phyloP scores from a whole-genome alignment of 2,797 vertebrate genomes.

The Parambassis ranga region DNA sequence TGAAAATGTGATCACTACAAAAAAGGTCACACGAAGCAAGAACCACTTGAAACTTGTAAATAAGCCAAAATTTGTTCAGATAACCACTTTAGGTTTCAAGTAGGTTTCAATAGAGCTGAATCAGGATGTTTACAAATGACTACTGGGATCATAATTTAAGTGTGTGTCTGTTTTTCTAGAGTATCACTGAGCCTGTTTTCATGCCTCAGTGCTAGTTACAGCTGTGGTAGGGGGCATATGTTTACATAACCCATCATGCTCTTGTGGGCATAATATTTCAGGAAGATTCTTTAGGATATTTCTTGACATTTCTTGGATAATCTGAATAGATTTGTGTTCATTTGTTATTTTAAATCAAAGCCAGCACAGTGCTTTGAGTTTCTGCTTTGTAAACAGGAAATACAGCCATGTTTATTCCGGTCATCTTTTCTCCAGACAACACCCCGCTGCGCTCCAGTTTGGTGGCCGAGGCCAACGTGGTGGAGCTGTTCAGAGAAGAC shows the following conservation, averaged over 20 bases:
- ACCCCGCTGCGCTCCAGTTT: constrained; percentile 87
- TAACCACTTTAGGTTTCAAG: neutral
- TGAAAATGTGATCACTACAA: neutral
- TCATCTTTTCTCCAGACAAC: constrained; percentile 71
- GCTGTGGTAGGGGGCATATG: no score
- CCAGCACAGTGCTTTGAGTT: neutral
- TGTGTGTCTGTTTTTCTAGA: neutral
- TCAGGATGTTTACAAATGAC: neutral
- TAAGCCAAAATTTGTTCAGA: neutral
- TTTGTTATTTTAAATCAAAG: neutral
- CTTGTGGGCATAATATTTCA: no score
- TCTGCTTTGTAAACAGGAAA: neutral
- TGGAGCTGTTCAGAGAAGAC: constrained; percentile 89
- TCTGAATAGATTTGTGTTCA: no score
- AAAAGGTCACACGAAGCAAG: neutral
- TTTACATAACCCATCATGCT: no score
- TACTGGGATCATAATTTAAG: neutral
- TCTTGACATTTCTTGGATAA: no score
- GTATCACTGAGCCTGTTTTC: no score
- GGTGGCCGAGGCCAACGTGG: constrained; percentile 86
- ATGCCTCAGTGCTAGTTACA: no score
- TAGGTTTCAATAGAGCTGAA: neutral
- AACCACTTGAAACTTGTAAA: neutral
- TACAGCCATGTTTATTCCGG: neutral
- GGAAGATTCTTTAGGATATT: no score